Evolutionary conservation across 2,113 vertebrate species (phyloP).

Genomic region (Azemiops feae): DNA sequence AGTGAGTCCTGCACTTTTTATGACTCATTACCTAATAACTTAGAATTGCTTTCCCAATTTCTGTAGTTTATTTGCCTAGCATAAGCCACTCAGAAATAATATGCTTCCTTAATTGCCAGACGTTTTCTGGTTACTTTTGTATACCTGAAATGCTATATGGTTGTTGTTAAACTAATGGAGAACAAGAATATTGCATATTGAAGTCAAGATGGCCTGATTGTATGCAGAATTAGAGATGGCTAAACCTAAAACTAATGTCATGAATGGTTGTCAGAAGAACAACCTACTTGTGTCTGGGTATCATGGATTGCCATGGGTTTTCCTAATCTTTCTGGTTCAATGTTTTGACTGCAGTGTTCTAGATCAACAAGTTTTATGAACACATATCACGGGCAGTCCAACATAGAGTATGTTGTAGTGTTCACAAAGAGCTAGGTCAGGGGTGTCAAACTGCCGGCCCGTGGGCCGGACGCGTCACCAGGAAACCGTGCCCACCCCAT

Average conservation of each 20-base stretch:
- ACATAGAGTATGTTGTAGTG: background rate
- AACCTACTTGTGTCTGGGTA: no score
- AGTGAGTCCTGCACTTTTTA: background rate
- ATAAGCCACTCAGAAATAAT: background rate
- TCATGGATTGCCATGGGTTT: background rate
- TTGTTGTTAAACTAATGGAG: background rate
- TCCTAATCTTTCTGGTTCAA: background rate
- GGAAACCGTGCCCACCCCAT: no score
- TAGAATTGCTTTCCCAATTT: background rate
- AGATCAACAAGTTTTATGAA: background rate
- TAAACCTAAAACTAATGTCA: background rate
- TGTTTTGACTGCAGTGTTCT: background rate
- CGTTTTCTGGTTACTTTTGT: background rate
- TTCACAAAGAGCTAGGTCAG: background rate
- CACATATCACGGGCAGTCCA: background rate
- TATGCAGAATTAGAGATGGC: background rate
- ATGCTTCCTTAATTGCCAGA: background rate
- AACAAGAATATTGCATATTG: background rate
- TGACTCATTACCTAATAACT: background rate
- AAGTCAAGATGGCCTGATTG: background rate
- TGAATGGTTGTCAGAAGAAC: background rate
- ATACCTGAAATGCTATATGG: background rate
- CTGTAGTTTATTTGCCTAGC: background rate
- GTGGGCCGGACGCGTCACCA: no score
- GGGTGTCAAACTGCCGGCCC: no score